Evolutionary conservation across 1,140 invertebrate species (phyloP).

Genomic region (Oreohelix idahoensis): DNA sequence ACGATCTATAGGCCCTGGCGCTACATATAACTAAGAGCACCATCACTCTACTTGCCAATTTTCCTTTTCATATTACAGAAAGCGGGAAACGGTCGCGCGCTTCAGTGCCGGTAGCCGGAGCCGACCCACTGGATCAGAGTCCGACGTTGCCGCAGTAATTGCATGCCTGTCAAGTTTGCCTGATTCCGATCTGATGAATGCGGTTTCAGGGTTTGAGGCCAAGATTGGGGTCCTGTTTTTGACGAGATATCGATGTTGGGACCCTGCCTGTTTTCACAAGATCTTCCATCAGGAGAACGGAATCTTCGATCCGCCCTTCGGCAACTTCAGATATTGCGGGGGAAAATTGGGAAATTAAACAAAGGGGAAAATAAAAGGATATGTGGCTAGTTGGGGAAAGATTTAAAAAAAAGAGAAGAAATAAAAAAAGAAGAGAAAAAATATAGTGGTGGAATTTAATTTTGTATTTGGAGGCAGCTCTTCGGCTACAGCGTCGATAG

Average conservation of each 20-base stretch:
- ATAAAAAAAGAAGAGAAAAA: not conserved
- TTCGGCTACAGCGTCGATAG: too few relatives aligned
- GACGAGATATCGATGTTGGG: slow-evolving; percentile 13
- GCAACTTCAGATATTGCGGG: not conserved
- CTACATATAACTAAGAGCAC: not conserved
- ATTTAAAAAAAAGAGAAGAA: too few relatives aligned
- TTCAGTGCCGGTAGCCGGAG: not conserved
- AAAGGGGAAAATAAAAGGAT: not conserved
- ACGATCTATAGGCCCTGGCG: too few relatives aligned
- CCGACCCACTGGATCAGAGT: not conserved
- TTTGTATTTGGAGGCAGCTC: not conserved
- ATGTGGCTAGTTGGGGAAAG: too few relatives aligned
- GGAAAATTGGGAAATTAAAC: not conserved
- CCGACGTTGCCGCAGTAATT: not conserved
- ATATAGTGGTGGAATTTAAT: not conserved
- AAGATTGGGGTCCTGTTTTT: not conserved
- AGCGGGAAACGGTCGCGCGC: not conserved
- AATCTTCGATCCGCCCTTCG: not conserved
- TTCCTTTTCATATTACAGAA: slow-evolving; percentile 13
- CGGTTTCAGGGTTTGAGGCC: not conserved
- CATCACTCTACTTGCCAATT: not conserved
- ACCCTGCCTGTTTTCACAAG: slow-evolving; percentile 1
- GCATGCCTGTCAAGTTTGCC: slow-evolving; percentile 17
- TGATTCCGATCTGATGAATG: slow-evolving; percentile 17
- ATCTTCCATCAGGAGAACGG: not conserved